These are phyloP conservation scores for Geopemphigus sp. DNA, from an alignment of 1,140 invertebrate genomes.

Conservation along the genomic window DNA sequence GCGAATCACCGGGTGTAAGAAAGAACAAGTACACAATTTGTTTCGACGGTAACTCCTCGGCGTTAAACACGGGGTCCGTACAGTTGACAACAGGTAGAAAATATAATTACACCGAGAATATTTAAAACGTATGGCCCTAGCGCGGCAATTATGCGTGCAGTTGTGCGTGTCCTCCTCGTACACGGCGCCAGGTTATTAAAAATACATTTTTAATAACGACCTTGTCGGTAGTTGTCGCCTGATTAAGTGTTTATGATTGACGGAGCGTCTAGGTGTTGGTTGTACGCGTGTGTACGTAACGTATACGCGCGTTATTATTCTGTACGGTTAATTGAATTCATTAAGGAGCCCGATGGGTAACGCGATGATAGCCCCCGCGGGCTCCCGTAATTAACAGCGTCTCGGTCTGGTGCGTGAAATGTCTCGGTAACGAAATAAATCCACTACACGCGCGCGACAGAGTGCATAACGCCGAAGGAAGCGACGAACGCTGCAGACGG, in stretches of 20 bases:
- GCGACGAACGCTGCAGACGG: too few relatives aligned
- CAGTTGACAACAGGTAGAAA: background rate
- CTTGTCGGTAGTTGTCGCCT: conserved; percentile 41
- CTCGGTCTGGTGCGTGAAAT: conserved; percentile 41
- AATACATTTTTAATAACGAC: conserved; percentile 40
- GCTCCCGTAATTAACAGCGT: conserved; percentile 44
- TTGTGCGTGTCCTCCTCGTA: conserved; percentile 13
- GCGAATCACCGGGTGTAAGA: too few relatives aligned
- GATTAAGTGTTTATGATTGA: conserved; percentile 48
- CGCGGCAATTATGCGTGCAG: background rate
- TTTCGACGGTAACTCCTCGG: too few relatives aligned
- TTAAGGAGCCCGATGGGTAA: conserved; percentile 43
- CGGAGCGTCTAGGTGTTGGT: conserved; percentile 42
- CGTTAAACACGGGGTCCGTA: too few relatives aligned
- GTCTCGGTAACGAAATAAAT: conserved; percentile 30
- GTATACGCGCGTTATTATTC: background rate
- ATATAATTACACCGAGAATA: background rate
- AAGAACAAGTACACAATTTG: too few relatives aligned
- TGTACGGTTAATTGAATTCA: conserved; percentile 46
- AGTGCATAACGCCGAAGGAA: background rate
- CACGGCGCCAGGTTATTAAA: conserved; percentile 25
- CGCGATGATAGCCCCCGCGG: conserved; percentile 33
- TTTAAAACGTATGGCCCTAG: background rate
- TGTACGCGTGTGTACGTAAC: background rate
- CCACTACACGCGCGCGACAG: conserved; percentile 16